phyloP scores from a whole-genome alignment of 2,797 vertebrate species.

The Anas capensis region DNA sequence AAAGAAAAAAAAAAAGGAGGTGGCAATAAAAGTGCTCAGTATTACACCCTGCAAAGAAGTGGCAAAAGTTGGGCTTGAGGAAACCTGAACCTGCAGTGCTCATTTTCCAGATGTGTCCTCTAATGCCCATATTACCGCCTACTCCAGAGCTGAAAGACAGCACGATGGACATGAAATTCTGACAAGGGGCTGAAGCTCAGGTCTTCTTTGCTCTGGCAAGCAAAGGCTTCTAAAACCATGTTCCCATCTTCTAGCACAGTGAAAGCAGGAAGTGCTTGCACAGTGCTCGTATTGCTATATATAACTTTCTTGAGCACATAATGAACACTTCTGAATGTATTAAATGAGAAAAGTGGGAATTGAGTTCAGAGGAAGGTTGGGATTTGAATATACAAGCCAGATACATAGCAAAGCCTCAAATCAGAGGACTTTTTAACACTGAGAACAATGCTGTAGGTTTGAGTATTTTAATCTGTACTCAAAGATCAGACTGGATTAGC shows the following conservation, averaged over 20 bases:
- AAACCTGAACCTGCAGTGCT: background rate
- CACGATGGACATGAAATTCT: background rate
- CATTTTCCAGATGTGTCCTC: background rate
- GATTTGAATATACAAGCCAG: background rate
- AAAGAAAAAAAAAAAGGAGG: background rate
- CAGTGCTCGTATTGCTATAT: background rate
- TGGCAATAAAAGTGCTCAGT: background rate
- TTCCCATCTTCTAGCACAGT: background rate
- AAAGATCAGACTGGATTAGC: background rate
- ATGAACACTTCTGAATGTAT: background rate
- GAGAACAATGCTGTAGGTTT: background rate
- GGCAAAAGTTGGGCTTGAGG: background rate
- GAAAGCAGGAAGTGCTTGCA: background rate
- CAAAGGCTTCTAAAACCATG: background rate
- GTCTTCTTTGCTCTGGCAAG: background rate
- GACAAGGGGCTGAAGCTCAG: background rate
- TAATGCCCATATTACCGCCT: background rate
- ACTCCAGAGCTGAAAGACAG: background rate
- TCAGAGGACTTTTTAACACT: background rate
- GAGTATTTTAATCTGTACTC: background rate
- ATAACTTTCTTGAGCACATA: background rate
- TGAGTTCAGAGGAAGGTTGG: slow-evolving; percentile 18
- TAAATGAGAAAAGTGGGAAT: slow-evolving; percentile 1
- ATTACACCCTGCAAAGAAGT: background rate
- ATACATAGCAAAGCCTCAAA: background rate